Percentiles rank a stretch among this genome's conserved stretches.
Conservation (phyloP, 2,797 vertebrate genomes). For the Trachurus trachurus region DNA sequence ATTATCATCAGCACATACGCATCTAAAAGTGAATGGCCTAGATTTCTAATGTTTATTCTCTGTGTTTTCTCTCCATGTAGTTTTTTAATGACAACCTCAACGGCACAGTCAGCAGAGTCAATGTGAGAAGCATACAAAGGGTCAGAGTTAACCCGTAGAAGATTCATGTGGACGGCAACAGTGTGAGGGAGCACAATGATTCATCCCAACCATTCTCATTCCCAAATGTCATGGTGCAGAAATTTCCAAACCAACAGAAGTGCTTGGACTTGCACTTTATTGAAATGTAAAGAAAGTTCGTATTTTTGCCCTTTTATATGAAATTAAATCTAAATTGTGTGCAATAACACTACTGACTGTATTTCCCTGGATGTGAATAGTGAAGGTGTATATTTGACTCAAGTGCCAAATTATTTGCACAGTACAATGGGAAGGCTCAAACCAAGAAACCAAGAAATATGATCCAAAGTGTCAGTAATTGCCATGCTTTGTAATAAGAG, state of each 20-base stretch:
- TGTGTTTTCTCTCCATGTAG: slow-evolving; percentile 46
- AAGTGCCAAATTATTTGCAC: slow-evolving; percentile 2
- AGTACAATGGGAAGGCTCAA: not conserved
- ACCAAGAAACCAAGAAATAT: slow-evolving; percentile 16
- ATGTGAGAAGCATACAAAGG: slow-evolving; percentile 23
- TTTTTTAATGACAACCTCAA: slow-evolving; percentile 35
- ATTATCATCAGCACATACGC: not conserved
- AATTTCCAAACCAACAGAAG: not conserved
- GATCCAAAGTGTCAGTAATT: not conserved
- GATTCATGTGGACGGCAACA: not conserved
- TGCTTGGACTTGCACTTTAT: too few relatives aligned
- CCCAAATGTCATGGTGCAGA: not conserved
- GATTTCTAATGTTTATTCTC: not conserved
- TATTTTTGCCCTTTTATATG: too few relatives aligned
- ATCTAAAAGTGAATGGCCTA: not conserved
- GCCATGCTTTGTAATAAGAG: slow-evolving; percentile 3
- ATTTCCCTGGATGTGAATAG: slow-evolving; percentile 1
- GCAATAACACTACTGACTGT: not conserved
- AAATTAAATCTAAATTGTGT: too few relatives aligned
- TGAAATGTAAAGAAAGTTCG: too few relatives aligned
- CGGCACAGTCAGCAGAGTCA: slow-evolving; percentile 24
- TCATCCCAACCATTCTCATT: not conserved
- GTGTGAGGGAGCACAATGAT: rapidly evolving
- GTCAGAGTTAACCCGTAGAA: not conserved
- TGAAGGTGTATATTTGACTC: not conserved